Evolutionary conservation across 1,140 invertebrate species (phyloP).

Genomic region (Episyrphus balteatus): DNA sequence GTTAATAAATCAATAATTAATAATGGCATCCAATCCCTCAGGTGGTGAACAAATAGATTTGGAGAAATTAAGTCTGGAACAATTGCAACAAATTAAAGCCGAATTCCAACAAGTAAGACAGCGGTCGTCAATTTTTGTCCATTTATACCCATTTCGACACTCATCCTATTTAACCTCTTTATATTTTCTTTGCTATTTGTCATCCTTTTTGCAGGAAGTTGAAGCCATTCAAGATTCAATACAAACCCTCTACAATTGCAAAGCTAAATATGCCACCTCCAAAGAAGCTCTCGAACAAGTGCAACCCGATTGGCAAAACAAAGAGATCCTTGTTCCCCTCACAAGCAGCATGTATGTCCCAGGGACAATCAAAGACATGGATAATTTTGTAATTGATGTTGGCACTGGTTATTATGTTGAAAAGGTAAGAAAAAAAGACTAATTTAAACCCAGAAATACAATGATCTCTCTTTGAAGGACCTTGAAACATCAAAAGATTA

Average conservation of each 20-base stretch:
- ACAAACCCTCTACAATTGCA: conserved; percentile 78
- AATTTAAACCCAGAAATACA: not conserved
- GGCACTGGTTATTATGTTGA: conserved; percentile 93
- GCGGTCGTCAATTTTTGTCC: not conserved
- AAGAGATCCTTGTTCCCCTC: conserved; percentile 78
- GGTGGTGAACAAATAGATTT: conserved; percentile 57
- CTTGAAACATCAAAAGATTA: conserved; percentile 76
- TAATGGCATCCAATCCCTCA: too few relatives aligned
- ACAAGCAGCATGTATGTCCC: conserved; percentile 93
- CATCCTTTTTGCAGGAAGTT: conserved; percentile 52
- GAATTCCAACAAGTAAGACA: conserved; percentile 69
- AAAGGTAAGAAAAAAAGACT: conserved; percentile 47
- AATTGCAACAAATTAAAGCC: conserved; percentile 70
- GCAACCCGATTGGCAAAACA: conserved; percentile 57
- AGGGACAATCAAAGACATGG: conserved; percentile 67
- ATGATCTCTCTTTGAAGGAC: conserved; percentile 43
- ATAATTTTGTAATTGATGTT: conserved; percentile 83
- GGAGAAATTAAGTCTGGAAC: conserved; percentile 62
- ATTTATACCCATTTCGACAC: conserved; percentile 9
- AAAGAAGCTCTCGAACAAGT: conserved; percentile 74
- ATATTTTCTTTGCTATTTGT: not conserved
- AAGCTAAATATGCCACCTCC: conserved; percentile 80
- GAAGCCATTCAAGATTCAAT: conserved; percentile 77
- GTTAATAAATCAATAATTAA: too few relatives aligned
- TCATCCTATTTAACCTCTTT: conserved; percentile 10